A percentile compares a stretch with the other conserved stretches of the same genome.
Evolutionary conservation across 1,140 invertebrate species (phyloP).

Genomic region (Rhizoglyphus robini): DNA sequence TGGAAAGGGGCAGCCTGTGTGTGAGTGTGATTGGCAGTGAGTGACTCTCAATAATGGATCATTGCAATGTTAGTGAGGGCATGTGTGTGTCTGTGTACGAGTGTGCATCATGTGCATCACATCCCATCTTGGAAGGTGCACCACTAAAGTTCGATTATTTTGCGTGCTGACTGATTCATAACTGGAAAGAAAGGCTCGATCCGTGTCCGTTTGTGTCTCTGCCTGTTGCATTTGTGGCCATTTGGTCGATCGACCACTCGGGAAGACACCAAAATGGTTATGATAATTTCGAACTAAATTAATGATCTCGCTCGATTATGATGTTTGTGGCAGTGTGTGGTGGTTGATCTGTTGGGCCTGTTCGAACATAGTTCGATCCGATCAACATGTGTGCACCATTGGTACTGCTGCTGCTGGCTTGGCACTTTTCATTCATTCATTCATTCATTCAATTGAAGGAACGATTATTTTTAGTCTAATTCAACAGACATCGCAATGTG

Average conservation of each 20-base stretch:
- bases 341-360: no score
- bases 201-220: no score
- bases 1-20: neutral
- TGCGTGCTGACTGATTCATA: no score
- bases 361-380: no score
- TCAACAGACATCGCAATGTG: neutral
- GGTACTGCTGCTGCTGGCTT: no score
- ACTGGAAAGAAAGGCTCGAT: no score
- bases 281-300: conserved; percentile 10
- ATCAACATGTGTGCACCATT: neutral
- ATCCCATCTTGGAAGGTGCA: neutral
- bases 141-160: no score
- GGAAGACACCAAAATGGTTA: neutral
- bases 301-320: conserved; percentile 10
- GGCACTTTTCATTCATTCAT: no score
- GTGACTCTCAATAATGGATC: no score
- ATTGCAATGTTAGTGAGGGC: neutral
- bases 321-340: conserved; percentile 1
- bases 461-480: neutral
- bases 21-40: neutral
- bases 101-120: neutral
- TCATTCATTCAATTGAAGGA: no score
- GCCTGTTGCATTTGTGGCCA: no score
- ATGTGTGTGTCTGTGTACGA: neutral
- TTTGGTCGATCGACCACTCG: neutral